Conservation (phyloP, 2,888 invertebrate genomes). For the Xylophagus ater region DNA sequence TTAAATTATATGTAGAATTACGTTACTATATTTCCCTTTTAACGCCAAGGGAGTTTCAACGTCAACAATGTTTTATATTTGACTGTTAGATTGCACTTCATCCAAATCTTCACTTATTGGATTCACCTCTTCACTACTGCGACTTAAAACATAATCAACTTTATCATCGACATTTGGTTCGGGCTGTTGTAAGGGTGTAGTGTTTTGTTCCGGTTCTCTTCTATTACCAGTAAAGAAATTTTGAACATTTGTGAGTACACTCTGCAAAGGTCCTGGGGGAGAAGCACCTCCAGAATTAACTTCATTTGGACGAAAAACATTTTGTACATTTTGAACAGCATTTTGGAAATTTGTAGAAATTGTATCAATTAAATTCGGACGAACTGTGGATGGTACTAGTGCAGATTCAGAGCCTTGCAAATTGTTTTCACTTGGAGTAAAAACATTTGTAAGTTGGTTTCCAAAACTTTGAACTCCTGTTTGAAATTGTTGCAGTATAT, state of each 20-base stretch:
- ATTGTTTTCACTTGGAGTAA: conserved; percentile 6
- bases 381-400: conserved; percentile 4
- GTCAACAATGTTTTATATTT: no score
- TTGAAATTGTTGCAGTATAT: conserved; percentile 15
- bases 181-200: no score
- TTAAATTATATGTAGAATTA: no score
- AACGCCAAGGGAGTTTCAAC: no score
- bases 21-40: no score
- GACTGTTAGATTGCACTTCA: no score
- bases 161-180: no score
- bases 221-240: conserved; percentile 13
- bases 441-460: conserved; percentile 13
- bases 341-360: conserved; percentile 14
- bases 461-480: conserved; percentile 15
- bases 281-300: neutral
- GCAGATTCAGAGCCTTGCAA: conserved; percentile 2
- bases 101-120: no score
- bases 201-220: neutral
- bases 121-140: no score
- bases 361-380: conserved; percentile 12
- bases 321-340: conserved; percentile 7
- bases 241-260: conserved; percentile 13
- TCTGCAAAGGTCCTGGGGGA: conserved; percentile 14
- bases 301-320: conserved; percentile 11
- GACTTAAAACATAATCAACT: no score